Conservation (phyloP, 2,113 vertebrate species). For the Pseudorectes ferrugineus region DNA sequence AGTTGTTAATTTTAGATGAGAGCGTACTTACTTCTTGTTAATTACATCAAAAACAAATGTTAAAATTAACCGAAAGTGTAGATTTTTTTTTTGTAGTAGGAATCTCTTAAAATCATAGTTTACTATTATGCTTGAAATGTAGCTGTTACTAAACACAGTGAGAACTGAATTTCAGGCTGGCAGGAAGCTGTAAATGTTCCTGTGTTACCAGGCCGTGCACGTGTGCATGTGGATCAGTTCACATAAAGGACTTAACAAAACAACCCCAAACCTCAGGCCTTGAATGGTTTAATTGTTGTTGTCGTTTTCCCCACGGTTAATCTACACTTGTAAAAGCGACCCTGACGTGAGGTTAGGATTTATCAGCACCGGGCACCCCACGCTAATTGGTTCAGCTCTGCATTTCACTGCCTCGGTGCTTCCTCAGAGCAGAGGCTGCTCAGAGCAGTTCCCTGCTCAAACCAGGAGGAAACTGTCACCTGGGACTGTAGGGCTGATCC, state of each 20-base stretch:
- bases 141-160: neutral
- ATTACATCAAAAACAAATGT: neutral
- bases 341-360: neutral
- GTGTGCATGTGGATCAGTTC: neutral
- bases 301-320: neutral
- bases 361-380: neutral
- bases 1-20: neutral
- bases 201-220: neutral
- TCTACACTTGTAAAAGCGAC: neutral
- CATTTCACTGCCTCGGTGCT: rapidly evolving
- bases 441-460: neutral
- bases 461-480: rapidly evolving
- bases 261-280: neutral
- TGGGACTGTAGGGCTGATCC: neutral
- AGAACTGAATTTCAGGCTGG: neutral
- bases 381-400: neutral
- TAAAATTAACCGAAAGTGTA: neutral
- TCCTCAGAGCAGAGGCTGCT: neutral
- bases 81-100: neutral
- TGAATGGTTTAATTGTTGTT: slow-evolving; percentile 35
- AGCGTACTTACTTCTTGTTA: neutral
- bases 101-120: neutral
- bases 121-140: neutral
- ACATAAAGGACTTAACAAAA: neutral
- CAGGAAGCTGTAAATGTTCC: neutral